A percentile compares a stretch with the other conserved stretches of the same genome.
phyloP scores from a whole-genome alignment of 2,797 vertebrate genomes.

The Phataginus tetradactyla region DNA sequence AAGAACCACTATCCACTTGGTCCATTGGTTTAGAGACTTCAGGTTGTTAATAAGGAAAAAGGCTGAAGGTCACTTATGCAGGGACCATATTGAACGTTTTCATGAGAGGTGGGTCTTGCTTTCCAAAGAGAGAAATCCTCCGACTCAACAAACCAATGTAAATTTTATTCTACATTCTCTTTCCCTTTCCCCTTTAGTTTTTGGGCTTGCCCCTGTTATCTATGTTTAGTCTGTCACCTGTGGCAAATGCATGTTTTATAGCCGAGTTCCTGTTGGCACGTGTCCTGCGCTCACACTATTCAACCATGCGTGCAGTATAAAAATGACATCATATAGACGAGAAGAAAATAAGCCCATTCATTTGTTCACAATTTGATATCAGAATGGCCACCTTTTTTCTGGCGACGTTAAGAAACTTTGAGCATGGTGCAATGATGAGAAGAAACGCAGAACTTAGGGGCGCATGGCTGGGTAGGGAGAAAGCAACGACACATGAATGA shows the following conservation, averaged over 20 bases:
- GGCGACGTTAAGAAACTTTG: neutral
- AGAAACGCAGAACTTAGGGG: neutral
- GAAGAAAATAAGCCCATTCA: neutral
- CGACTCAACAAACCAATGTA: neutral
- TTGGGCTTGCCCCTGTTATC: slow-evolving; percentile 54
- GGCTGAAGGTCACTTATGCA: neutral
- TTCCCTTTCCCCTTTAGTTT: slow-evolving; percentile 54
- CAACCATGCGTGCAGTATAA: slow-evolving; percentile 41
- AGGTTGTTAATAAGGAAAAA: neutral
- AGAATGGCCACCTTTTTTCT: neutral
- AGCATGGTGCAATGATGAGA: neutral
- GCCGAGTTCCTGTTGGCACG: slow-evolving; percentile 55
- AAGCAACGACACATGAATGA: slow-evolving; percentile 62
- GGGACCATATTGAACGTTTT: neutral
- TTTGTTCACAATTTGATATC: slow-evolving; percentile 48
- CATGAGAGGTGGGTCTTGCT: neutral
- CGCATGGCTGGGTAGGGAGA: neutral
- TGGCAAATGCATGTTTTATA: slow-evolving; percentile 74
- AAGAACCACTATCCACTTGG: neutral
- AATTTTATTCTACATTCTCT: slow-evolving; percentile 39
- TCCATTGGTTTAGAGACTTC: neutral
- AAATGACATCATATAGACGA: slow-evolving; percentile 37
- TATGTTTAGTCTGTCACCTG: slow-evolving; percentile 74
- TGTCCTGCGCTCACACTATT: slow-evolving; percentile 66
- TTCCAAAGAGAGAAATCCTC: neutral